phyloP scores from a whole-genome alignment of 2,113 vertebrate species.

The Neotoma lepida region DNA sequence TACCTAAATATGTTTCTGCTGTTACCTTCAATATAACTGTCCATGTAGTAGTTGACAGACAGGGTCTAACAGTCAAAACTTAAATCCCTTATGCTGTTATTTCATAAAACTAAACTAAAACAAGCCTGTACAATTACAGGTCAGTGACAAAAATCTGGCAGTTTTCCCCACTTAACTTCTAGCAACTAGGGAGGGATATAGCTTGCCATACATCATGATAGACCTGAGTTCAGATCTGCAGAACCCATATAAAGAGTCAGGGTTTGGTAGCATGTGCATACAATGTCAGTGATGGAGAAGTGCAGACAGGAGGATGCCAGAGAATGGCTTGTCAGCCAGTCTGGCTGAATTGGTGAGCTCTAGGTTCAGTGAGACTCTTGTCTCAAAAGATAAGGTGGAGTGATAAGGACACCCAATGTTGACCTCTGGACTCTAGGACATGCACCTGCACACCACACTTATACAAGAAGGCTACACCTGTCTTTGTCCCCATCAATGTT shows the following conservation, averaged over 20 bases:
- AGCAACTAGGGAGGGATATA: not conserved
- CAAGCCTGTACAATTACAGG: constrained; percentile 19
- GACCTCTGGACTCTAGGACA: not conserved
- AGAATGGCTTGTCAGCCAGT: not conserved
- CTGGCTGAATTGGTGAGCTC: not conserved
- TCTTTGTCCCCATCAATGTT: not conserved
- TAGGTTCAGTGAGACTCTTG: not conserved
- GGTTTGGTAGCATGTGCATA: too few relatives aligned
- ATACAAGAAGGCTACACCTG: not conserved
- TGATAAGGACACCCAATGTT: not conserved
- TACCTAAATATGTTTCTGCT: constrained; percentile 80
- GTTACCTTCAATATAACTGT: constrained; percentile 73
- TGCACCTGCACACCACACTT: not conserved
- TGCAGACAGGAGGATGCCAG: not conserved
- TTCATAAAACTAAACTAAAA: not conserved
- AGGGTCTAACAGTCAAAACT: constrained; percentile 40
- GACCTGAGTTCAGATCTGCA: not conserved
- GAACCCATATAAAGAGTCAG: not conserved
- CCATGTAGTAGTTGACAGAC: constrained; percentile 50
- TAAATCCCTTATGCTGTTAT: not conserved
- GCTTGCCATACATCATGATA: not conserved
- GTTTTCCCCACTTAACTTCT: not conserved
- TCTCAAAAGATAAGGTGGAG: not conserved
- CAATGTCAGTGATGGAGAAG: too few relatives aligned
- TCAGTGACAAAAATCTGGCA: not conserved